Conservation (phyloP, 2,797 vertebrate genomes). For the Galaxias olidus region DNA sequence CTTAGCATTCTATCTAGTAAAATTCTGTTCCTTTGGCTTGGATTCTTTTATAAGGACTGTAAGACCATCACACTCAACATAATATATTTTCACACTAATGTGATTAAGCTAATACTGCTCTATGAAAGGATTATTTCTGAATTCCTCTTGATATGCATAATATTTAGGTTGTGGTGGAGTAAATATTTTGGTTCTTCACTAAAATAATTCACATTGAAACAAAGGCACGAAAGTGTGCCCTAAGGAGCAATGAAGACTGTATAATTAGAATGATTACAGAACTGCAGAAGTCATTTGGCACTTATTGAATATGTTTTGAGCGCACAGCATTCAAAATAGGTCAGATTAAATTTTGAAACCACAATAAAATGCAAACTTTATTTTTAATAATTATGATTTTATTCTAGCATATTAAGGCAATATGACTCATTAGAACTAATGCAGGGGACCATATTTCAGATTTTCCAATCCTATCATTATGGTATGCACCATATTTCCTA, state of each 20-base stretch:
- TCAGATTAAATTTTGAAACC: slow-evolving; percentile 67
- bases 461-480: slow-evolving; percentile 70
- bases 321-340: slow-evolving; percentile 76
- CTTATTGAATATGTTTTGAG: slow-evolving; percentile 72
- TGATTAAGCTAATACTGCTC: slow-evolving; percentile 77
- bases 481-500: slow-evolving; percentile 62
- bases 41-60: slow-evolving; percentile 56
- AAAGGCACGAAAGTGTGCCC: slow-evolving; percentile 74
- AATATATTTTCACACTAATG: slow-evolving; percentile 71
- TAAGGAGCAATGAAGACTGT: slow-evolving; percentile 76
- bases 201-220: slow-evolving; percentile 75
- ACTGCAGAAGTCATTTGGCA: slow-evolving; percentile 76
- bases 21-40: slow-evolving; percentile 56
- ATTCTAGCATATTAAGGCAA: slow-evolving; percentile 43
- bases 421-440: slow-evolving; percentile 67
- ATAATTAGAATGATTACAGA: slow-evolving; percentile 81
- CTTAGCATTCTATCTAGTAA: slow-evolving; percentile 40
- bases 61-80: slow-evolving; percentile 71
- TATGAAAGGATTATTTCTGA: slow-evolving; percentile 78
- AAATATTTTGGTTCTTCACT: slow-evolving; percentile 75
- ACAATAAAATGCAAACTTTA: slow-evolving; percentile 69
- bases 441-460: slow-evolving; percentile 64
- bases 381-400: slow-evolving; percentile 68
- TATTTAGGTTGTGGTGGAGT: slow-evolving; percentile 77
- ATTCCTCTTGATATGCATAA: slow-evolving; percentile 78